Conservation (phyloP, 2,113 vertebrate species). For the Notarius quadriscutis region DNA sequence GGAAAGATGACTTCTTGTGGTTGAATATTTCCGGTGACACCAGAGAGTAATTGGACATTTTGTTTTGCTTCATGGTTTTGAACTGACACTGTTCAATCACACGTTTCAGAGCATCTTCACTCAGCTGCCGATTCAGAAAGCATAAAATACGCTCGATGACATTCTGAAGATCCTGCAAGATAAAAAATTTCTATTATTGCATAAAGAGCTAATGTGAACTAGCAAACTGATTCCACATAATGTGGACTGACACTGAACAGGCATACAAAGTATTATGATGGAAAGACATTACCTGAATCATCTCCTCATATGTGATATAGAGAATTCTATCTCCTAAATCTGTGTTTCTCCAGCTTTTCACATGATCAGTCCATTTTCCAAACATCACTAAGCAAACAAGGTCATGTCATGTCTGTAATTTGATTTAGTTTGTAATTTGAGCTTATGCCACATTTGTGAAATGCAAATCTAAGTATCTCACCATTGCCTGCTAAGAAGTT, state of each 20-base stretch:
- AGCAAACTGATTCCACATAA: neutral
- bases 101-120: conserved; percentile 61
- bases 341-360: conserved; percentile 71
- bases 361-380: conserved; percentile 78
- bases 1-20: conserved; percentile 58
- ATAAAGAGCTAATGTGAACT: neutral
- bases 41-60: conserved; percentile 73
- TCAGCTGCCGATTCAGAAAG: conserved; percentile 70
- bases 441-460: neutral
- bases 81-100: conserved; percentile 71
- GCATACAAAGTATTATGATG: neutral
- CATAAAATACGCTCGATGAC: conserved; percentile 62
- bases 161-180: conserved; percentile 69
- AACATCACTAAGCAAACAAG: conserved; percentile 19
- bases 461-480: conserved; percentile 49
- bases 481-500: conserved; percentile 71
- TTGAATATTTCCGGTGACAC: conserved; percentile 57
- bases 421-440: neutral
- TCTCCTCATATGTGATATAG: conserved; percentile 75
- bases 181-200: neutral
- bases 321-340: conserved; percentile 71
- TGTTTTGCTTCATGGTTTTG: conserved; percentile 72
- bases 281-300: conserved; percentile 65
- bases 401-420: neutral
- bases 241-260: neutral